Conservation (phyloP, 2,888 invertebrate species). For the Pandemis cinnamomeana region DNA sequence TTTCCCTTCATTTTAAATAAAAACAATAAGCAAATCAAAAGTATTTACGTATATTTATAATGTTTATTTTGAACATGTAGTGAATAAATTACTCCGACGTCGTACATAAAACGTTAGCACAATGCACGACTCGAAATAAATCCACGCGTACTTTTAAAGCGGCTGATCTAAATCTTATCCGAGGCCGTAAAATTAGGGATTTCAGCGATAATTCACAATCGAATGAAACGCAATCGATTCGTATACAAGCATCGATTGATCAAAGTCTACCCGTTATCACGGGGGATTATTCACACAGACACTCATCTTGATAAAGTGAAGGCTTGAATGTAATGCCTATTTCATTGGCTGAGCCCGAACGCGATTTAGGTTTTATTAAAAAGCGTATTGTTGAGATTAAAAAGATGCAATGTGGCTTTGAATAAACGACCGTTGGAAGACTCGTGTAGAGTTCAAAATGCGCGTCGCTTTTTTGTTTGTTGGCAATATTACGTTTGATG, state of each 20-base stretch:
- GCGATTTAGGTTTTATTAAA: constrained; percentile 8
- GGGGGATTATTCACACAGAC: constrained; percentile 70
- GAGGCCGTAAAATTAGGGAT: constrained; percentile 52
- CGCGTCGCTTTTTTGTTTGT: too few relatives aligned
- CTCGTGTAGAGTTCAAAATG: too few relatives aligned
- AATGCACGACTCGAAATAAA: neutral
- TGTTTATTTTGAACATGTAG: neutral
- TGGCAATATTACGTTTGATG: too few relatives aligned
- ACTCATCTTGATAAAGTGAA: constrained; percentile 73
- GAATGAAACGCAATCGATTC: constrained; percentile 46
- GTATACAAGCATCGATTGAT: constrained; percentile 72
- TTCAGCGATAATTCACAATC: constrained; percentile 54
- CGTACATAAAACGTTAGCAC: neutral
- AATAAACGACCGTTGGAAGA: neutral
- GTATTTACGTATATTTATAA: too few relatives aligned
- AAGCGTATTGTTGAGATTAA: neutral
- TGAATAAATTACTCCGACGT: too few relatives aligned
- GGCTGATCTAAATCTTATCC: constrained; percentile 7
- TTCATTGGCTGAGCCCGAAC: constrained; percentile 9
- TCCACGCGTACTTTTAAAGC: neutral
- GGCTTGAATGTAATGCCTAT: constrained; percentile 19
- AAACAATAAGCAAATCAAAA: too few relatives aligned
- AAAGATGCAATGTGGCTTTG: neutral
- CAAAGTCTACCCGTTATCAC: constrained; percentile 69
- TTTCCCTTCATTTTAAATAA: too few relatives aligned